A percentile compares a stretch with the other conserved stretches of the same genome.
Conservation (phyloP, 2,797 vertebrate species). For the Ambastaia sidthimunki region DNA sequence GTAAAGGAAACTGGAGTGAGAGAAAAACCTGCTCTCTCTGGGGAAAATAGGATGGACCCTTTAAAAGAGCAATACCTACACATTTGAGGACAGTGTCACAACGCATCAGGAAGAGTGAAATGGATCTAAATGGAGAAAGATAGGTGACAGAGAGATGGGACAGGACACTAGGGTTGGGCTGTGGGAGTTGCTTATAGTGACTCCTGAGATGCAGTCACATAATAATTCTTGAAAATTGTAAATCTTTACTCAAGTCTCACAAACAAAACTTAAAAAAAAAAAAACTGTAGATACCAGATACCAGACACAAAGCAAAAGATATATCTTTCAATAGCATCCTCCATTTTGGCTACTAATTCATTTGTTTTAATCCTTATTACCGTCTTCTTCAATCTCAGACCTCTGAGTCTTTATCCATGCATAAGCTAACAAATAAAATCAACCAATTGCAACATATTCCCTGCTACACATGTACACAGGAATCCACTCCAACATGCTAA, state of each 20-base stretch:
- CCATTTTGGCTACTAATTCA: not conserved
- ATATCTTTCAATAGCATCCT: slow-evolving; percentile 13
- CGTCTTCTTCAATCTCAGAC: not conserved
- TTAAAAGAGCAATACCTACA: slow-evolving; percentile 58
- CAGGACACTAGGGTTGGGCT: slow-evolving; percentile 15
- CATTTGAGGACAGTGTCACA: slow-evolving; percentile 53
- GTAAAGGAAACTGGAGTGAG: slow-evolving; percentile 37
- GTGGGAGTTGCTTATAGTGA: slow-evolving; percentile 18
- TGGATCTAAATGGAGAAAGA: slow-evolving; percentile 52
- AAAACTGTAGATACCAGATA: slow-evolving; percentile 18
- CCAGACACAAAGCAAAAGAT: slow-evolving; percentile 12
- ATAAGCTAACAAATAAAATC: not conserved
- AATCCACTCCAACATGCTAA: not conserved
- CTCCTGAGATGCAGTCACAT: not conserved
- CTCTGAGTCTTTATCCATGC: not conserved
- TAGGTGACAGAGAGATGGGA: slow-evolving; percentile 22
- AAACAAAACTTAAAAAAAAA: slow-evolving; percentile 27
- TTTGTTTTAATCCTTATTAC: slow-evolving; percentile 14
- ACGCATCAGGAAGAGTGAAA: slow-evolving; percentile 58
- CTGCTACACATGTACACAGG: not conserved
- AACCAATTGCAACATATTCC: not conserved
- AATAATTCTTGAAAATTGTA: slow-evolving; percentile 24
- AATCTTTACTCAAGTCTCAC: slow-evolving; percentile 13
- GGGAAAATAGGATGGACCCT: slow-evolving; percentile 52
- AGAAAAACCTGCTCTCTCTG: slow-evolving; percentile 42